A percentile compares a stretch with the other conserved stretches of the same genome.
Evolutionary conservation across 2,797 vertebrate genomes (phyloP).

Genomic region (Morus bassanus): DNA sequence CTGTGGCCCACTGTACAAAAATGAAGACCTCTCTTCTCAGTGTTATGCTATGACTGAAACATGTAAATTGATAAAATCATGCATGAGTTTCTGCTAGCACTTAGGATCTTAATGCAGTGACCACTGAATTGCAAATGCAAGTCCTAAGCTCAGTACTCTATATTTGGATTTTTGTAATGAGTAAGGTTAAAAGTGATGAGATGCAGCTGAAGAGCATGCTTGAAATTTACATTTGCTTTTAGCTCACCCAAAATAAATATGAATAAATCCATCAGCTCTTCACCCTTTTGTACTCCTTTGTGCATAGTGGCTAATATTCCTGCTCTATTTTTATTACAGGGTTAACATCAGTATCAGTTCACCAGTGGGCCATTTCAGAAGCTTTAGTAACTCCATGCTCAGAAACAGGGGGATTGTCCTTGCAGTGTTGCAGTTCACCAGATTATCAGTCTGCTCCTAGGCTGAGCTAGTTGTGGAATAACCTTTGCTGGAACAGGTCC

Average conservation of each 20-base stretch:
- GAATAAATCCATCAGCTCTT: background rate
- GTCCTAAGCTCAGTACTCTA: background rate
- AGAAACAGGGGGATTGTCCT: background rate
- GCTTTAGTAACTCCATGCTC: background rate
- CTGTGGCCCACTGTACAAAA: background rate
- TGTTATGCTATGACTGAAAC: background rate
- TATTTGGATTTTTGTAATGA: background rate
- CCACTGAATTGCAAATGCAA: background rate
- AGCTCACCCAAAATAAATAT: background rate
- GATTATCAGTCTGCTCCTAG: background rate
- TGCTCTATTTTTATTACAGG: background rate
- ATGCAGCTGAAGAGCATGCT: background rate
- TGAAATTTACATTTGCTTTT: conserved; percentile 21
- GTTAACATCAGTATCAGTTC: background rate
- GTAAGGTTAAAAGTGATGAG: background rate
- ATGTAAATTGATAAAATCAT: background rate
- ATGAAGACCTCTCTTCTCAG: background rate
- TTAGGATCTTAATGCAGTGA: background rate
- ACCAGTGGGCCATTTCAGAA: background rate
- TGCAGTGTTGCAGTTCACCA: background rate
- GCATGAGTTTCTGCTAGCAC: background rate
- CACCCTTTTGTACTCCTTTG: background rate
- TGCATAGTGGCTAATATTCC: background rate
- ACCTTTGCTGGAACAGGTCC: background rate
- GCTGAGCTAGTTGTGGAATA: background rate